A percentile compares a stretch with the other conserved stretches of the same genome.
These are phyloP conservation scores for Vollenhovia emeryi DNA, from an alignment of 1,140 invertebrate species.

Conservation along the genomic window DNA sequence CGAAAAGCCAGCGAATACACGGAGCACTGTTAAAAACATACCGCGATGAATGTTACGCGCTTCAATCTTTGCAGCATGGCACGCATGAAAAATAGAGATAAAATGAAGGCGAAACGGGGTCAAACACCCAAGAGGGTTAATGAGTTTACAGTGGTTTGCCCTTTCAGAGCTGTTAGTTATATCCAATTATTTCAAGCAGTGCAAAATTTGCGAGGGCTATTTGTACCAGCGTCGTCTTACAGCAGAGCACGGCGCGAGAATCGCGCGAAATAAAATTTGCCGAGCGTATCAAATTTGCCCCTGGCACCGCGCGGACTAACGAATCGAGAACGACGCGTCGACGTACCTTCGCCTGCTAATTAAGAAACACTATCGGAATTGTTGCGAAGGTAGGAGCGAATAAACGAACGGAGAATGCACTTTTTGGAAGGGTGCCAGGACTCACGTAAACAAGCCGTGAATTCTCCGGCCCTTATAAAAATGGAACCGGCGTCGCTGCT, in stretches of 20 bases:
- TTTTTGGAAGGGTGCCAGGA: slow-evolving; percentile 26
- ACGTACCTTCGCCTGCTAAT: background rate
- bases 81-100: background rate
- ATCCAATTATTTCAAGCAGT: slow-evolving; percentile 14
- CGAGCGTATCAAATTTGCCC: background rate
- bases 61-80: background rate
- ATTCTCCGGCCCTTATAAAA: slow-evolving; percentile 12
- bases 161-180: background rate
- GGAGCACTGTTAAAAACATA: background rate
- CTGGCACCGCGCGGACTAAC: background rate
- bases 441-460: slow-evolving; percentile 39
- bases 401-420: background rate
- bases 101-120: background rate
- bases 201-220: slow-evolving; percentile 10
- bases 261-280: background rate
- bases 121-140: background rate
- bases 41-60: background rate
- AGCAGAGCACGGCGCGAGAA: background rate
- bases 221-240: background rate
- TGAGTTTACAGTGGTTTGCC: background rate
- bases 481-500: background rate
- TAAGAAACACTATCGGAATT: slow-evolving; percentile 26
- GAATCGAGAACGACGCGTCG: background rate
- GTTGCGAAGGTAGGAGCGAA: background rate
- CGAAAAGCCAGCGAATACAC: background rate